Evolutionary conservation across 2,113 vertebrate genomes (phyloP).

Genomic region (Ursus arctos): DNA sequence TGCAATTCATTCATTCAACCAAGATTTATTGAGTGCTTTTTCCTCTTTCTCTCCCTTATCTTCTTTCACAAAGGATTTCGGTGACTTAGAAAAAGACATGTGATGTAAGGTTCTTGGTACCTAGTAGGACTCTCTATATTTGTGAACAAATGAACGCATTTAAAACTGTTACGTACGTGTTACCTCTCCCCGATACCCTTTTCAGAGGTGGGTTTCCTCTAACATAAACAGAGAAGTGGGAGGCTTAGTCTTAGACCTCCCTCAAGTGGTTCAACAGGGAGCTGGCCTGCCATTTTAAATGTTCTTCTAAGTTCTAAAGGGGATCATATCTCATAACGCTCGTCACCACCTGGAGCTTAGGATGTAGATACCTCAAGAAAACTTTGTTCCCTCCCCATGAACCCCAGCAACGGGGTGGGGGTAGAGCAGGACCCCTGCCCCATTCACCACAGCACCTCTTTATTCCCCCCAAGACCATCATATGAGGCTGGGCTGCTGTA

Average conservation of each 20-base stretch:
- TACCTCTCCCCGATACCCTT: background rate
- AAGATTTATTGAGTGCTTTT: conserved; percentile 56
- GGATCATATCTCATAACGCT: background rate
- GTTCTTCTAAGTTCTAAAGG: background rate
- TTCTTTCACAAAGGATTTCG: conserved; percentile 44
- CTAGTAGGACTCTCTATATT: conserved; percentile 23
- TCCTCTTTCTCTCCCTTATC: background rate
- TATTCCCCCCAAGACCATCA: background rate
- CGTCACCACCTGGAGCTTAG: background rate
- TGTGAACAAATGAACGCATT: conserved; percentile 1
- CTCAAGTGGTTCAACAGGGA: background rate
- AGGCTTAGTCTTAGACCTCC: background rate
- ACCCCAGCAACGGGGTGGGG: background rate
- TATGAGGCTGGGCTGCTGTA: background rate
- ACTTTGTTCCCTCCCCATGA: background rate
- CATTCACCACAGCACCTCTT: background rate
- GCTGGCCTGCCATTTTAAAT: background rate
- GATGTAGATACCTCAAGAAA: background rate
- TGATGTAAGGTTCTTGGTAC: background rate
- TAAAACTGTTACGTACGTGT: background rate
- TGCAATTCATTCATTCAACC: conserved; percentile 63
- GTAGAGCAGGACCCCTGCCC: background rate
- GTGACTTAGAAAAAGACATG: conserved; percentile 8
- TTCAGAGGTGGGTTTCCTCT: background rate
- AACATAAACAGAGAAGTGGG: background rate